Base-by-base conservation (phyloP, 1,140 invertebrate species). In the Brachionus plicatilis region DNA sequence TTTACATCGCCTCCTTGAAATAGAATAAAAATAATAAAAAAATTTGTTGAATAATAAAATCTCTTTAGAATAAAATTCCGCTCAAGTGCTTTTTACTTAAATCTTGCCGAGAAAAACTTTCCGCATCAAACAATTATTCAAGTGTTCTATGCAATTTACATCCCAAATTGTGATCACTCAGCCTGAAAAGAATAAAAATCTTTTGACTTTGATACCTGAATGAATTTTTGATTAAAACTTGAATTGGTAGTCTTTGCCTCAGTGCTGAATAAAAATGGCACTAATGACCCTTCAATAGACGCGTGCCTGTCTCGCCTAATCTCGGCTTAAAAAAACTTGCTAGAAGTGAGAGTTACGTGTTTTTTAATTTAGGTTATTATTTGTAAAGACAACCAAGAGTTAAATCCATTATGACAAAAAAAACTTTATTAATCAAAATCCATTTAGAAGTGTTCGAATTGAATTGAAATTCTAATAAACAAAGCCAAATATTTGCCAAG, bases 381-480 rank as follows among this genome's bases (percentile, higher is more conserved):
- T 60, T 60, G 53, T 60, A 24, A 60, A 60, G 53, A 60, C 53
- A 60, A 60, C 53, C 20, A 60, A 24, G 53, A 60, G 53, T 60
- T 60, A 60, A 60, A 20, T 60, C 53, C 20, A 60, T 20, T 60
- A 20, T 60, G 7, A 60, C 8, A 60, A 20, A 60, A 60, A 60
- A 60, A 60, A 27, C 17, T 9, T 60, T 60, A 20, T 60, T 60
- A 60, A 60, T 60, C 53, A 60, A 60, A 60, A 60, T 60, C 53
- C 53, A 60, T 60, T 60, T 60, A 60, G 27, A 43, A 72, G 17
- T 37, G 8, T 37, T 14, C 33, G 43, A 72, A 72, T 17, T 12
- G 8, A 72, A 72, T 20, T 43, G 68, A 72, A 72, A 72, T 43
- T 72, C 68, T 72, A 72, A 72, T 72, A 72, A 72, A 72, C 37